Percentiles rank a stretch among this genome's conserved stretches.
Conservation (phyloP, 1,140 invertebrate species). For the Tribolium madens region DNA sequence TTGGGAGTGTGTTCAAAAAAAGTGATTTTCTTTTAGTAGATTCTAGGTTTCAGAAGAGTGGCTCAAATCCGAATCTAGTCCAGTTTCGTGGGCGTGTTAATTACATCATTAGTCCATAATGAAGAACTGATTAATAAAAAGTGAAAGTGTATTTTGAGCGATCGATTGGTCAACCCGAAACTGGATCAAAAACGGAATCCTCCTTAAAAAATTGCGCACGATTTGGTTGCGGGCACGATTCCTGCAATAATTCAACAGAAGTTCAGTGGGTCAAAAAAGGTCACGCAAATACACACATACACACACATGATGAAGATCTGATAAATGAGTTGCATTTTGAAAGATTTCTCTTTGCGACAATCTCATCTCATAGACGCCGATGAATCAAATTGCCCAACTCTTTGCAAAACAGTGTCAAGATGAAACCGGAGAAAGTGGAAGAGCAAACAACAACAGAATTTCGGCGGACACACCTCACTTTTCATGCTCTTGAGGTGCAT, state of each 20-base stretch:
- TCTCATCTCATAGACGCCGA: slow-evolving; percentile 8
- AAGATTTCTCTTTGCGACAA: slow-evolving; percentile 41
- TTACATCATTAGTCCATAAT: slow-evolving; percentile 1
- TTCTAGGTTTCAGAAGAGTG: too few relatives aligned
- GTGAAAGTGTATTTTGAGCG: slow-evolving; percentile 32
- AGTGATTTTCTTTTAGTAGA: too few relatives aligned
- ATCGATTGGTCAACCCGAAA: slow-evolving; percentile 6
- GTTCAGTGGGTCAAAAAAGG: slow-evolving; percentile 44
- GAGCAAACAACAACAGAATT: not conserved
- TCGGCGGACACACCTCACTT: not conserved
- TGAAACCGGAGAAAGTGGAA: slow-evolving; percentile 19
- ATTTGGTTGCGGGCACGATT: slow-evolving; percentile 1
- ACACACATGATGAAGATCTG: not conserved
- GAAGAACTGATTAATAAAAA: slow-evolving; percentile 11
- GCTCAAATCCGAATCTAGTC: not conserved
- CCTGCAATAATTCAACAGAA: slow-evolving; percentile 38
- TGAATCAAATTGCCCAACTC: slow-evolving; percentile 3
- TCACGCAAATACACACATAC: slow-evolving; percentile 19
- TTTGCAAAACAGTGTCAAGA: slow-evolving; percentile 32
- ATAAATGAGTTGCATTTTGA: slow-evolving; percentile 40
- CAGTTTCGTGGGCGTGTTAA: slow-evolving; percentile 1
- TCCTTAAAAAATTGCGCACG: slow-evolving; percentile 10
- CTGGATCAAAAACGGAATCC: slow-evolving; percentile 25
- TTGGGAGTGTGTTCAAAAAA: too few relatives aligned
- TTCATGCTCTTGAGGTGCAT: not conserved